These are phyloP conservation scores for Ptychodera flava DNA, from an alignment of 35 echinoderm and acorn worm species.

Conservation along the genomic window DNA sequence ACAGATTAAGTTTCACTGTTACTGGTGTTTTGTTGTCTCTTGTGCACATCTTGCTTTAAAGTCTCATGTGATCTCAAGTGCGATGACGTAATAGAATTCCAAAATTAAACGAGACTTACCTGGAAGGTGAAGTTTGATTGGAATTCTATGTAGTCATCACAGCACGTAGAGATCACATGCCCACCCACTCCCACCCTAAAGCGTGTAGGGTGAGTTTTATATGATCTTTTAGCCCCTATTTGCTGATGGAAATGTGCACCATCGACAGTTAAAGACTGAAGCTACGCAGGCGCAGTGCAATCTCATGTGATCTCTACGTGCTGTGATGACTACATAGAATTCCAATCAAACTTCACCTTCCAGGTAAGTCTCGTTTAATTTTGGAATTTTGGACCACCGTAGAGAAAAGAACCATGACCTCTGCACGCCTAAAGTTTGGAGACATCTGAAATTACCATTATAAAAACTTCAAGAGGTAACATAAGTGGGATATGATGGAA, in stretches of 20 bases:
- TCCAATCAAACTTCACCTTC: not conserved
- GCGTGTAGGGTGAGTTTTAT: too few relatives aligned
- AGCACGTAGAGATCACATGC: not conserved
- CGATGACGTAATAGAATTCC: not conserved
- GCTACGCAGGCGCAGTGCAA: constrained; percentile 9
- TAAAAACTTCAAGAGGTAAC: too few relatives aligned
- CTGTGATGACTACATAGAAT: constrained; percentile 1
- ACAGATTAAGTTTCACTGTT: too few relatives aligned
- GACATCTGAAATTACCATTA: too few relatives aligned
- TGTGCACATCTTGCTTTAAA: constrained; percentile 1
- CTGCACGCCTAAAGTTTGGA: too few relatives aligned
- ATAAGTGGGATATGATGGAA: too few relatives aligned
- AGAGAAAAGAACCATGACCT: too few relatives aligned
- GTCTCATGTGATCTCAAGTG: not conserved
- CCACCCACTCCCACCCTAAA: not conserved
- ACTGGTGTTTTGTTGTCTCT: not conserved
- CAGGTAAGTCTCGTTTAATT: constrained; percentile 1
- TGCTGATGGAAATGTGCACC: not conserved
- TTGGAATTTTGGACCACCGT: too few relatives aligned
- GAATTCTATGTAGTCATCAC: not conserved
- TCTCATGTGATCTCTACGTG: constrained; percentile 22
- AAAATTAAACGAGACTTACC: not conserved
- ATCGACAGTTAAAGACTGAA: not conserved
- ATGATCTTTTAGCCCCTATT: too few relatives aligned
- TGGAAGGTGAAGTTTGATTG: not conserved